phyloP scores from a whole-genome alignment of 2,113 vertebrate genomes.

The Tetrao urogallus region DNA sequence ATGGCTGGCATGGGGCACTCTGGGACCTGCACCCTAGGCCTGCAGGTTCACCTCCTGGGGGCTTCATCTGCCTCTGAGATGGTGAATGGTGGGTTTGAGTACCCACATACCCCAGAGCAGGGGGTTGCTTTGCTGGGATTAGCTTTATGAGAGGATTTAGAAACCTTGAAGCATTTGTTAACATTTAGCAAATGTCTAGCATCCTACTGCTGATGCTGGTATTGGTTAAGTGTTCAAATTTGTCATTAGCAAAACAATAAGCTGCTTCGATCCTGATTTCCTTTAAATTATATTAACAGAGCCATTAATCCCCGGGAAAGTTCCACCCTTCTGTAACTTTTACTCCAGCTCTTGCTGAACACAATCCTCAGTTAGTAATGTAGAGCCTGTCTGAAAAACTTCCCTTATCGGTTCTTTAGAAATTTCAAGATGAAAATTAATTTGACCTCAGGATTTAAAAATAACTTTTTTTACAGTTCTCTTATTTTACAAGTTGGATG shows the following conservation, averaged over 20 bases:
- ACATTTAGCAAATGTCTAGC: not conserved
- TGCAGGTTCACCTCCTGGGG: fast-evolving
- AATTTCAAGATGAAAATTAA: not conserved
- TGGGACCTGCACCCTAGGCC: fast-evolving
- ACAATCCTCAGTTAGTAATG: not conserved
- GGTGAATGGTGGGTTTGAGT: fast-evolving
- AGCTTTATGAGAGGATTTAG: not conserved
- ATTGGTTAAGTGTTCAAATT: not conserved
- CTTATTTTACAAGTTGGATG: not conserved
- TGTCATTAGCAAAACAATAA: not conserved
- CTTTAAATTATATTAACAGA: not conserved
- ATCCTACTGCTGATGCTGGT: not conserved
- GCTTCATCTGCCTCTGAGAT: not conserved
- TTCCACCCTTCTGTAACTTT: not conserved
- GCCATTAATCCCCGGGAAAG: not conserved
- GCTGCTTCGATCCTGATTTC: not conserved
- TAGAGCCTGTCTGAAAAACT: not conserved
- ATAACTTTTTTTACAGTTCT: not conserved
- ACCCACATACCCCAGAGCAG: not conserved
- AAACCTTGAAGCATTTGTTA: not conserved
- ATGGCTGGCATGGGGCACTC: fast-evolving
- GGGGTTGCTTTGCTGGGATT: not conserved
- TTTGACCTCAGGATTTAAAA: not conserved
- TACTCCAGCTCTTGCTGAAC: not conserved
- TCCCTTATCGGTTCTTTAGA: not conserved